Evolutionary conservation across 2,888 invertebrate species (phyloP).

Genomic region (Drosophila rellima): DNA sequence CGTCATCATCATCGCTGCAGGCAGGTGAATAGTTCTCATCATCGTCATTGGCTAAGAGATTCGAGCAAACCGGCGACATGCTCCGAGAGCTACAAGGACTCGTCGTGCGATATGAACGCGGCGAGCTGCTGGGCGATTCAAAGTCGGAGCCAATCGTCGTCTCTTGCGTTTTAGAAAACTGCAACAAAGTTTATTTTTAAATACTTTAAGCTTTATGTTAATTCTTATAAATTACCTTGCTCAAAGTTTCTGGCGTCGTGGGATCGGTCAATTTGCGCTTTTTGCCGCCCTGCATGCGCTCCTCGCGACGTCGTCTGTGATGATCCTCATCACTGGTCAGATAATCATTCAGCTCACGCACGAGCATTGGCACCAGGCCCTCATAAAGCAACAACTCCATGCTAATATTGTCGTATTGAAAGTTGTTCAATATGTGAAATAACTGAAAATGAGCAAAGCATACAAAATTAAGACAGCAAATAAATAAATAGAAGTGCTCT

Average conservation of each 20-base stretch:
- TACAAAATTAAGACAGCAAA: neutral
- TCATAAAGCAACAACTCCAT: slow-evolving; percentile 87
- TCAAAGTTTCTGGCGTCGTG: slow-evolving; percentile 59
- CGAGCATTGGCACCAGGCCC: slow-evolving; percentile 87
- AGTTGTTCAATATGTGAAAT: slow-evolving; percentile 86
- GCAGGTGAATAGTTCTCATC: slow-evolving; percentile 85
- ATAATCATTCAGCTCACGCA: slow-evolving; percentile 86
- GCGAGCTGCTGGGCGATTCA: slow-evolving; percentile 85
- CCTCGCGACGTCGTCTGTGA: slow-evolving; percentile 82
- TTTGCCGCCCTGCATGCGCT: slow-evolving; percentile 76
- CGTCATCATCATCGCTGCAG: slow-evolving; percentile 85
- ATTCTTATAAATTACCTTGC: slow-evolving; percentile 66
- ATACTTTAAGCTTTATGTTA: neutral
- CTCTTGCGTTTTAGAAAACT: slow-evolving; percentile 81
- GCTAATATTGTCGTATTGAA: slow-evolving; percentile 86
- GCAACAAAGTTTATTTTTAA: neutral
- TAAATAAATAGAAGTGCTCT: too few relatives aligned
- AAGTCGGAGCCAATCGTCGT: slow-evolving; percentile 68
- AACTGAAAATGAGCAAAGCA: slow-evolving; percentile 57
- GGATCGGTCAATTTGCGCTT: slow-evolving; percentile 82
- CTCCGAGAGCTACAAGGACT: slow-evolving; percentile 85
- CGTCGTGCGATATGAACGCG: slow-evolving; percentile 79
- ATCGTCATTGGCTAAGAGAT: slow-evolving; percentile 67
- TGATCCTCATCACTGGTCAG: slow-evolving; percentile 83
- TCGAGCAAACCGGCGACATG: slow-evolving; percentile 82